These are phyloP conservation scores for Dicyrtoma fusca DNA, from an alignment of 2,888 invertebrate genomes.

Conservation along the genomic window DNA sequence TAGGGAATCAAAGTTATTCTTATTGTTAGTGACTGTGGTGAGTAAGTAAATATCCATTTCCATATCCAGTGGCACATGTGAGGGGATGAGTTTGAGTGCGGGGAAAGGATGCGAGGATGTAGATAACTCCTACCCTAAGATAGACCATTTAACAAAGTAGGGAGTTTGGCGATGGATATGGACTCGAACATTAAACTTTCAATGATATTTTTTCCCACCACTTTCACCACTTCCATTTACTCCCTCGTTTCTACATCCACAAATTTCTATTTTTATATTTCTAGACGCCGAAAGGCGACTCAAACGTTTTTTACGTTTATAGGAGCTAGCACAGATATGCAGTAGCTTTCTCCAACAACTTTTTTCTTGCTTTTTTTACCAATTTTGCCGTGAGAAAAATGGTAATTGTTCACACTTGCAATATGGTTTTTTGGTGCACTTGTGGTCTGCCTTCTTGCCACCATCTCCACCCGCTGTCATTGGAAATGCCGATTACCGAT, in stretches of 20 bases:
- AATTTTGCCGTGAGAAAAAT: constrained; percentile 24
- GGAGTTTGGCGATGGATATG: not conserved
- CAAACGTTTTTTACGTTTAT: too few species aligned
- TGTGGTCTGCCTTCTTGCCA: constrained; percentile 1
- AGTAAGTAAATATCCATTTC: too few species aligned
- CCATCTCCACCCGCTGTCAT: too few species aligned
- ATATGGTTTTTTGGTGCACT: constrained; percentile 8
- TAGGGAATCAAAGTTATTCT: too few species aligned
- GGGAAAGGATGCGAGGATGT: not conserved
- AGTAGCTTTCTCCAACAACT: constrained; percentile 7
- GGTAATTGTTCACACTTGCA: constrained; percentile 26
- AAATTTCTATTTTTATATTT: not conserved
- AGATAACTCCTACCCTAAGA: constrained; percentile 19
- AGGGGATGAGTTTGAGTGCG: too few species aligned
- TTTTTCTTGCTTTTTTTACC: not conserved
- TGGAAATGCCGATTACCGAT: too few species aligned
- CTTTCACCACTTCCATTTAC: not conserved
- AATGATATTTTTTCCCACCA: constrained; percentile 1
- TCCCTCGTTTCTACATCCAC: not conserved
- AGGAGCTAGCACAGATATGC: too few species aligned
- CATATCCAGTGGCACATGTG: not conserved
- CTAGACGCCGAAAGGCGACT: too few species aligned
- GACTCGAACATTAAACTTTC: constrained; percentile 7
- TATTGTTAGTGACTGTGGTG: too few species aligned
- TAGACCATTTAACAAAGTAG: constrained; percentile 24